Evolutionary conservation across 2,113 vertebrate species (phyloP).

Genomic region (Ceyx cyanopectus): DNA sequence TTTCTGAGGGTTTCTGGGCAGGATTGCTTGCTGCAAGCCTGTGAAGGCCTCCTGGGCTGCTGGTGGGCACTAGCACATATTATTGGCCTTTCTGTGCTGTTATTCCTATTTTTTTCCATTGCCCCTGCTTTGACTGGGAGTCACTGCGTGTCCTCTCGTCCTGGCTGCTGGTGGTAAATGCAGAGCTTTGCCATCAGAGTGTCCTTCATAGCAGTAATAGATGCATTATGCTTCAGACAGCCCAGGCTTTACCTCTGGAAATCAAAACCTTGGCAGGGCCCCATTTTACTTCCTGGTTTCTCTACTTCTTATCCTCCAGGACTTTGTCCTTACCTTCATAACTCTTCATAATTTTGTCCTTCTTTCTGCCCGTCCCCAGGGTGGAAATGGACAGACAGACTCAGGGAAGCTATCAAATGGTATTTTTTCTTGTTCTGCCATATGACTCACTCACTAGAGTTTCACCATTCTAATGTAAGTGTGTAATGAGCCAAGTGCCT

Average conservation of each 20-base stretch:
- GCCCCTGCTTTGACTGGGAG: neutral
- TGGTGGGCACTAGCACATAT: neutral
- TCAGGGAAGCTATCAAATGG: neutral
- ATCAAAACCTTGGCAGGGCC: conserved; percentile 20
- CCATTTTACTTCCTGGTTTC: neutral
- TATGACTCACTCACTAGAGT: neutral
- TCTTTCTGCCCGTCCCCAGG: neutral
- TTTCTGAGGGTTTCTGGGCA: neutral
- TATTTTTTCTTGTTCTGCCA: neutral
- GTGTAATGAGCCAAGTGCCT: conserved; percentile 42
- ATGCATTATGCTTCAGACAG: neutral
- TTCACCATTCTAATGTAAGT: conserved; percentile 11
- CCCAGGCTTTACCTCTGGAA: neutral
- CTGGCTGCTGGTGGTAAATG: neutral
- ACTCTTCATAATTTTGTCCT: neutral
- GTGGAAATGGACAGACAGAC: neutral
- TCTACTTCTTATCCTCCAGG: neutral
- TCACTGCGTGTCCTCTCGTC: neutral
- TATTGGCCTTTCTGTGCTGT: neutral
- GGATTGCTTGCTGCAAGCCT: neutral
- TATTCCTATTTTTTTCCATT: neutral
- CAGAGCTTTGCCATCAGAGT: neutral
- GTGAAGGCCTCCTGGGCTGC: neutral
- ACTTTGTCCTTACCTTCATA: neutral
- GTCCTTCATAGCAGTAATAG: neutral